Percentiles rank a stretch among this genome's conserved stretches.
Evolutionary conservation across 1,140 invertebrate species (phyloP).

Genomic region (Camponotus pennsylvanicus): DNA sequence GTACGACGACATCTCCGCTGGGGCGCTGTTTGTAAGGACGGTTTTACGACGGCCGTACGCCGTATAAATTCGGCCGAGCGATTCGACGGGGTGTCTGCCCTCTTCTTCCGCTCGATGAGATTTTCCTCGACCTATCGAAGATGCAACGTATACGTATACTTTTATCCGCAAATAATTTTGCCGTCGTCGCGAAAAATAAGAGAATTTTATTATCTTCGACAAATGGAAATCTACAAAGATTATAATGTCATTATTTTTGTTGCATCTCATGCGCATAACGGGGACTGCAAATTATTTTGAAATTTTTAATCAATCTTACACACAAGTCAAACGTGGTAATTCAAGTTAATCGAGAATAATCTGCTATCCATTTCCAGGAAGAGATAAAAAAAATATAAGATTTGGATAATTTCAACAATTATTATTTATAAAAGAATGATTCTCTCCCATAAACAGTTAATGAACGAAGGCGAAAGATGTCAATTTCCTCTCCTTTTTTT

Average conservation of each 20-base stretch:
- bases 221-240: background rate
- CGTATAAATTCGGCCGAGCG: slow-evolving; percentile 52
- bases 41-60: slow-evolving; percentile 59
- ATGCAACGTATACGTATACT: background rate
- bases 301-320: background rate
- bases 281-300: background rate
- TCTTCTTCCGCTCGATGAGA: background rate
- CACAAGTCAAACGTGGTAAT: background rate
- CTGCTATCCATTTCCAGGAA: background rate
- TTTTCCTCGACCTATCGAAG: background rate
- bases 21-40: slow-evolving; percentile 33
- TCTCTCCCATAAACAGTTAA: background rate
- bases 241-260: background rate
- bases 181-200: background rate
- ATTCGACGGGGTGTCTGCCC: background rate
- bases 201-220: background rate
- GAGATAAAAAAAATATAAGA: slow-evolving; percentile 13
- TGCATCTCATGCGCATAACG: background rate
- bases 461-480: background rate
- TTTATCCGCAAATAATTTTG: background rate
- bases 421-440: slow-evolving; percentile 11
- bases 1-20: slow-evolving; percentile 59
- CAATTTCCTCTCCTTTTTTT: background rate
- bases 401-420: background rate
- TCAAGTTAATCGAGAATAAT: slow-evolving; percentile 21